Evolutionary conservation across 1,140 invertebrate genomes (phyloP), one percentile per base, ranked within the genome.

Genomic region (Cepaea nemoralis): DNA sequence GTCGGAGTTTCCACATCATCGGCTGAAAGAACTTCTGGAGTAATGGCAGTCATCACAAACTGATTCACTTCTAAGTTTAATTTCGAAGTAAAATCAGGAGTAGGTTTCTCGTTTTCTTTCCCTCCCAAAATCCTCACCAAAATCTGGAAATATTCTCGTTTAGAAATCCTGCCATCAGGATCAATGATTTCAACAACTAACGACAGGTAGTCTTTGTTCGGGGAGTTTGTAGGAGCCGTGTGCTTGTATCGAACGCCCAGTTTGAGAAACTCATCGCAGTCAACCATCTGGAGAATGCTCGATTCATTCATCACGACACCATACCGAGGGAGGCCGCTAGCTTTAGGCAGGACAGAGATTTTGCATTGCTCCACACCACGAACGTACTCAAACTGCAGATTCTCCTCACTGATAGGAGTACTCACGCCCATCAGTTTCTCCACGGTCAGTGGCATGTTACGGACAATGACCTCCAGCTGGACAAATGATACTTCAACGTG

Each of bases 41-140:
- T 90, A 59, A 92, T 87, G 27, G 91, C 89, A 0, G 91, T 92
- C 90, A 92, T 89, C 1, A 92, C 89, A 81, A 92, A 92, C 84
- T 92, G 91, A 77, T 91, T 87, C 2, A 92, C 90, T 40, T 92
- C 91, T 87, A 93, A 87, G 37, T 89, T 83, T 35, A 92, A 85
- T 12, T 89, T 70, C 2, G 90, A 85, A 66, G 85, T 86, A 66
- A 82, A 86, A 50, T 85, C 88, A 3, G 88, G 83, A 39, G 83
- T 78, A 27, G 92, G 91, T 10, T 84, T 80, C 6, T 87, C 88
- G 80, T 92, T 92, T 66, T 87, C 86, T 27, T 84, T 83, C 0
- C 88, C 91, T 33, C 82, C 89, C 40, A 86, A 82, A 70, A 92
- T 91, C 24, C 86, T 70, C 0, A 90, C 87, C 66, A 87, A 86